phyloP scores from a whole-genome alignment of 2,888 invertebrate genomes.

The Thymelicus sylvestris region DNA sequence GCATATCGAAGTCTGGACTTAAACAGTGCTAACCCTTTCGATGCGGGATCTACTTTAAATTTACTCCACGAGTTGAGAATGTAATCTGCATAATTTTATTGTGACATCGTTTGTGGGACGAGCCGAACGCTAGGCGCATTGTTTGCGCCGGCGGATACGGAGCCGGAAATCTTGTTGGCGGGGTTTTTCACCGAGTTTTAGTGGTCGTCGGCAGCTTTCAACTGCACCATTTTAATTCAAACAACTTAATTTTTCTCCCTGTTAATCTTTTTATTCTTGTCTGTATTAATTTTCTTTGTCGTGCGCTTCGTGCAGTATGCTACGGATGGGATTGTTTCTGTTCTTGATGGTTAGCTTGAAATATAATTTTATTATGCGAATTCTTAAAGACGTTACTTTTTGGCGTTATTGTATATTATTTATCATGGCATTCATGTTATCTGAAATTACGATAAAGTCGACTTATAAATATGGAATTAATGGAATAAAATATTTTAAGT shows the following conservation, averaged over 20 bases:
- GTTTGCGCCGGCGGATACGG: constrained; percentile 34
- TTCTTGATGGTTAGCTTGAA: neutral
- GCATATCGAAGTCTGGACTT: constrained; percentile 56
- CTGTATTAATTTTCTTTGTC: constrained; percentile 3
- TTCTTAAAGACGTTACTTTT: no score
- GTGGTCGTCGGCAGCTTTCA: constrained; percentile 31
- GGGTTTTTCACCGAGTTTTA: constrained; percentile 26
- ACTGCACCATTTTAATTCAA: constrained; percentile 23
- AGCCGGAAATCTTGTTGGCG: constrained; percentile 36
- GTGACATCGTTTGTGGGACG: constrained; percentile 21
- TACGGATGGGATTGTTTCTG: neutral
- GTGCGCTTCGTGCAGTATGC: neutral
- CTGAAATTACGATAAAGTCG: no score
- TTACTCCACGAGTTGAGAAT: constrained; percentile 17
- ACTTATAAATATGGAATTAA: no score
- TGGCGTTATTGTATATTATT: no score
- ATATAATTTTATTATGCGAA: neutral
- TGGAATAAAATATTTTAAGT: no score
- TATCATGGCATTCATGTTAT: no score
- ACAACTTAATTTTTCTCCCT: constrained; percentile 23
- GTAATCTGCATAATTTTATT: constrained; percentile 28
- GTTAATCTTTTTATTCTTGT: constrained; percentile 10
- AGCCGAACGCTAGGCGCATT: constrained; percentile 24
- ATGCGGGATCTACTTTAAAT: constrained; percentile 24
- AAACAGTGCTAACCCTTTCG: constrained; percentile 28